phyloP scores from a whole-genome alignment of 2,797 vertebrate genomes.

The Dryobates pubescens region DNA sequence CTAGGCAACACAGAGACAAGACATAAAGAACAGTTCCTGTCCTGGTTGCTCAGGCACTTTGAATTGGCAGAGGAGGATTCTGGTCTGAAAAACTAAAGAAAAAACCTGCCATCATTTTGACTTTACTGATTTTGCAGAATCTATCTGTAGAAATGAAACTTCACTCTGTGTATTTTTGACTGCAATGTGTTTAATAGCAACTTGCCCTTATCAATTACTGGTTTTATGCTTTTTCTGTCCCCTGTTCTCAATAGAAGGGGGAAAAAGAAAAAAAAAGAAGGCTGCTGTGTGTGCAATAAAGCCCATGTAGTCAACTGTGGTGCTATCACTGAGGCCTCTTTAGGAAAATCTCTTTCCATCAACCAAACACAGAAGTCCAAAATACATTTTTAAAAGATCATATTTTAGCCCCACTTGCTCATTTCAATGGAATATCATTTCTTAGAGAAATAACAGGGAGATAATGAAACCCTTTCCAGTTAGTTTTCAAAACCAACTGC shows the following conservation, averaged over 20 bases:
- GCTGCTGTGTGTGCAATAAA: fast-evolving
- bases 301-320: neutral
- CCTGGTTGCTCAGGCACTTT: neutral
- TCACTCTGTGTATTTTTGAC: neutral
- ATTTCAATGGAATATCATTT: neutral
- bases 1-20: neutral
- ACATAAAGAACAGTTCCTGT: neutral
- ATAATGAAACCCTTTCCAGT: neutral
- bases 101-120: slow-evolving; percentile 8
- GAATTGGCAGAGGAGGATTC: slow-evolving; percentile 7
- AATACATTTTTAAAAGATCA: neutral
- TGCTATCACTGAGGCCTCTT: neutral
- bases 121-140: slow-evolving; percentile 6
- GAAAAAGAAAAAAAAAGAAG: neutral
- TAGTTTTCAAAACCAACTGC: slow-evolving; percentile 5
- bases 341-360: neutral
- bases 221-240: neutral
- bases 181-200: neutral
- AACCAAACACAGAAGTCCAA: neutral
- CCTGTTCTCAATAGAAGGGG: neutral
- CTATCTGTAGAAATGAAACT: neutral
- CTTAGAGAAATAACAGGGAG: neutral
- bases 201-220: neutral
- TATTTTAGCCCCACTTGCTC: neutral
- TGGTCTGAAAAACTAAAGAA: neutral